Evolutionary conservation across 2,888 invertebrate species (phyloP), one percentile per base, ranked within the genome.

Genomic region (Marronus borbonicus): DNA sequence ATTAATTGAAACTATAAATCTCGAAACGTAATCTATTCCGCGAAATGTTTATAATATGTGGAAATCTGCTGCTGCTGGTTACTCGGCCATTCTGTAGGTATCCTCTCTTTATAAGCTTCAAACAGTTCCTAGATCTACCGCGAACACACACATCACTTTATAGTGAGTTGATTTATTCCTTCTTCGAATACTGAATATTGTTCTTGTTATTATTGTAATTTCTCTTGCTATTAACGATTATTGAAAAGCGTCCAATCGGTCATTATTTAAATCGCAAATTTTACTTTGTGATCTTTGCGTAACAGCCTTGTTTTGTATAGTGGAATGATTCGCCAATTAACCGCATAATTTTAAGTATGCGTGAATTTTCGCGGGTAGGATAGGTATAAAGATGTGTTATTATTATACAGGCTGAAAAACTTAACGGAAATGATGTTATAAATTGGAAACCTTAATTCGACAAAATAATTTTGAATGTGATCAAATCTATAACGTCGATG

Each of bases 1-100:
- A 72, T 72, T 72, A 72, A 72, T 60, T 60, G 72, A 72, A 60
- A 72, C 58, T n/a, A 72, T 72, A 72, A 72, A 72, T 72, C 72
- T 20, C 39, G 20, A 72, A 72, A 44, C 68, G 44, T 60, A 60
- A 72, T 72, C 72, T 60, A 60, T 72, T 72, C 72, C 58, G 39
- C 58, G 72, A 72, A 72, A 10, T 72, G 72, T 72, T 72, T 72
- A 72, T 72, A 72, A 49, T 20, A 72, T 50, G 68, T 68, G 49
- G 68, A 68, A 68, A 68, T 68, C 50, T 44, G 68, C 36, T 68
- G 68, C 49, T 14, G 49, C 49, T 68, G 17, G 49, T 49, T 49
- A 36, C 39, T 65, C 39, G 39, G 36, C 17, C 55, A 44, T 44
- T 44, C 8, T 44, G 44, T 44, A 44, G 44, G 44, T 44, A 44